A percentile compares a stretch with the other conserved stretches of the same genome.
Evolutionary conservation across 2,113 vertebrate genomes (phyloP).

Genomic region (Ciconia maguari): DNA sequence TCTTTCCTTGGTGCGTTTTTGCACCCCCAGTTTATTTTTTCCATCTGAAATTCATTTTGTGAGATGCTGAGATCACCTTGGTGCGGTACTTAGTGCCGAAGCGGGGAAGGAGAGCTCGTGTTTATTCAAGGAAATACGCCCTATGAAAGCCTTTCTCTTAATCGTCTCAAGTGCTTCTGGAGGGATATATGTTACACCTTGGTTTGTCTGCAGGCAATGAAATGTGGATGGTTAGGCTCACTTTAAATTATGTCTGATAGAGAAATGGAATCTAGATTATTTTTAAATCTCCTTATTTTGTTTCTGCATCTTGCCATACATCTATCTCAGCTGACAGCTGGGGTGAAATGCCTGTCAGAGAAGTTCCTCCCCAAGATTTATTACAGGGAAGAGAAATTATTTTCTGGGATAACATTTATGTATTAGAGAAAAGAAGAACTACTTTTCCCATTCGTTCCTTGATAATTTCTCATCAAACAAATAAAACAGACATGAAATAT

Average conservation of each 20-base stretch:
- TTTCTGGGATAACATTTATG: neutral
- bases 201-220: neutral
- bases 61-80: neutral
- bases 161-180: neutral
- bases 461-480: neutral
- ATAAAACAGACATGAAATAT: neutral
- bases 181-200: neutral
- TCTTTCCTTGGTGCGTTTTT: neutral
- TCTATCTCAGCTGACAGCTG: neutral
- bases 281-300: conserved; percentile 5
- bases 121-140: neutral
- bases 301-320: neutral
- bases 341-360: neutral
- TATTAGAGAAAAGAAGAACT: neutral
- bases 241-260: neutral
- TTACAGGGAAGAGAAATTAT: neutral
- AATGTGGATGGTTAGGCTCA: neutral
- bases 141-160: neutral
- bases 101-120: neutral
- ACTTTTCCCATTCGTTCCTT: rapidly evolving
- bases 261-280: neutral
- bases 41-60: neutral
- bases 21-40: neutral
- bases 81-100: neutral
- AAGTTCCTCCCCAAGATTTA: neutral